These are phyloP conservation scores for Salvator merianae DNA, from an alignment of 2,113 vertebrate genomes.

Conservation along the genomic window DNA sequence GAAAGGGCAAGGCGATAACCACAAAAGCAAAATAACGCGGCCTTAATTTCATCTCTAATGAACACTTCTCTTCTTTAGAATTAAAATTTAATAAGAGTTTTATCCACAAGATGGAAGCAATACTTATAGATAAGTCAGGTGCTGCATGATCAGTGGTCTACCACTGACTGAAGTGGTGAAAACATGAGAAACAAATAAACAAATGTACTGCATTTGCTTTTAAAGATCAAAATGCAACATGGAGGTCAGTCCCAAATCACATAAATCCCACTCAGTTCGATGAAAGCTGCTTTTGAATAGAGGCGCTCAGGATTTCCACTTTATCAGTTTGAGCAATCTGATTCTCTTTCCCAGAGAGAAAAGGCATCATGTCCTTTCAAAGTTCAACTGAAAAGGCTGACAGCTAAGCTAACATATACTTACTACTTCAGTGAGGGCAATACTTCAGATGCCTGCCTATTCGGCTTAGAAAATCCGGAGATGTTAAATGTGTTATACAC, in stretches of 20 bases:
- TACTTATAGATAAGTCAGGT: neutral
- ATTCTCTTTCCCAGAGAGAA: neutral
- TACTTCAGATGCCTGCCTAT: neutral
- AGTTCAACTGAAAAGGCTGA: neutral
- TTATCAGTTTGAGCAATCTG: neutral
- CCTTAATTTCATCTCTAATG: neutral
- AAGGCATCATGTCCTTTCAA: neutral
- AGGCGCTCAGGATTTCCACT: neutral
- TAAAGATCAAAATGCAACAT: neutral
- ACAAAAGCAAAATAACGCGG: slow-evolving; percentile 16
- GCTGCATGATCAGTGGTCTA: neutral
- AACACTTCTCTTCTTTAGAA: neutral
- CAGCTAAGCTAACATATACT: neutral
- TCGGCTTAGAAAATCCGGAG: slow-evolving; percentile 7
- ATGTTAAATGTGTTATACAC: neutral
- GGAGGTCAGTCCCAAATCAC: neutral
- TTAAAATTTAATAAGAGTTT: slow-evolving; percentile 12
- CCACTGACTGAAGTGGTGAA: neutral
- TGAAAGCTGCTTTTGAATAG: neutral
- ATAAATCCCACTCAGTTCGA: neutral
- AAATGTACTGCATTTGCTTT: neutral
- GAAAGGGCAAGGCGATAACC: slow-evolving; percentile 32
- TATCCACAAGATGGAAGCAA: slow-evolving; percentile 22
- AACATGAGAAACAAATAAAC: neutral
- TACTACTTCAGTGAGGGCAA: neutral